Conservation (phyloP, 2,113 vertebrate species). For the Hippocampus comes region DNA sequence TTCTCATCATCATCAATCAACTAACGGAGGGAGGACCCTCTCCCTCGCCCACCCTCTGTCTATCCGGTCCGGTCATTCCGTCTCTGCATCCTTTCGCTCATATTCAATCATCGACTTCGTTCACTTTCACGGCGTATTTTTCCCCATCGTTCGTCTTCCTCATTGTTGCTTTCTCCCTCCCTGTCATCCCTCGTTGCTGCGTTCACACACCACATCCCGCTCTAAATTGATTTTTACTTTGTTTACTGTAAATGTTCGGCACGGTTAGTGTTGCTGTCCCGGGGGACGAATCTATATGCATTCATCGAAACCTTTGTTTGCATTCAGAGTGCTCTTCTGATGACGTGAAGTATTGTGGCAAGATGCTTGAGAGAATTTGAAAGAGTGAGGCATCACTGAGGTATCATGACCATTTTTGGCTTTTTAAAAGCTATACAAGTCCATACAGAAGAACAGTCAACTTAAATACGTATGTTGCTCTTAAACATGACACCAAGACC, state of each 20-base stretch:
- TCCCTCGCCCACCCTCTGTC: conserved; percentile 10
- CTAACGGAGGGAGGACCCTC: conserved; percentile 52
- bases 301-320: conserved; percentile 52
- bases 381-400: neutral
- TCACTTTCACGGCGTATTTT: conserved; percentile 45
- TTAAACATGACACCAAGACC: no score
- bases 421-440: no score
- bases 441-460: no score
- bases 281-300: conserved; percentile 43
- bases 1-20: conserved; percentile 71
- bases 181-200: conserved; percentile 3
- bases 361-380: conserved; percentile 3
- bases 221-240: conserved; percentile 55
- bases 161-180: conserved; percentile 37
- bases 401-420: no score
- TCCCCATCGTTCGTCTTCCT: conserved; percentile 55
- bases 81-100: conserved; percentile 46
- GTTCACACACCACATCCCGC: neutral
- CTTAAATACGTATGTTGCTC: no score
- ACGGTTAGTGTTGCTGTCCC: conserved; percentile 52
- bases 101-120: conserved; percentile 57
- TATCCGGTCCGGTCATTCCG: conserved; percentile 45
- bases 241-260: conserved; percentile 50
- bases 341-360: conserved; percentile 32
- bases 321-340: conserved; percentile 49